These are phyloP conservation scores for Aphelenchoides besseyi DNA, from an alignment of 1,140 invertebrate species.

Conservation along the genomic window DNA sequence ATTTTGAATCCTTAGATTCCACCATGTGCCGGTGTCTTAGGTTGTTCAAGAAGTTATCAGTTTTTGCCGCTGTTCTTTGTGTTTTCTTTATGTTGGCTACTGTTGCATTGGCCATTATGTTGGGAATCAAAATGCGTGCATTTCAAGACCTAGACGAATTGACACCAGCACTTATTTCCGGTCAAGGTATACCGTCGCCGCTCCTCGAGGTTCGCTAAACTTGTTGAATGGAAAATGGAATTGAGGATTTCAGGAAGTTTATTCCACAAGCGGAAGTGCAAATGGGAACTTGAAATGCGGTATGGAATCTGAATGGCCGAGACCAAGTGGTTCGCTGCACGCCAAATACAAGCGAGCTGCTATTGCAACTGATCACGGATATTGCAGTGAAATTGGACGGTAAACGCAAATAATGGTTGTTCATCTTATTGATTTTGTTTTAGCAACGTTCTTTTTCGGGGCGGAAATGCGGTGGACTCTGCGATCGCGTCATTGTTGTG, in stretches of 20 bases:
- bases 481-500: constrained; percentile 79
- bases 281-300: not conserved
- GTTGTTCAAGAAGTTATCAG: constrained; percentile 50
- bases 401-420: too few relatives aligned
- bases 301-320: constrained; percentile 35
- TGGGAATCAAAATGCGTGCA: constrained; percentile 46
- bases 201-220: not conserved
- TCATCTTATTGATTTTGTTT: too few relatives aligned
- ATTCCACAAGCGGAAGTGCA: too few relatives aligned
- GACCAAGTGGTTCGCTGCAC: constrained; percentile 44
- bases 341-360: constrained; percentile 54
- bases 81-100: constrained; percentile 52
- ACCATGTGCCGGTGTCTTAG: constrained; percentile 33
- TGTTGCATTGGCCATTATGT: constrained; percentile 41
- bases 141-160: constrained; percentile 7
- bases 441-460: constrained; percentile 62
- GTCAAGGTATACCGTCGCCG: too few relatives aligned
- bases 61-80: constrained; percentile 47
- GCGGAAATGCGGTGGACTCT: constrained; percentile 84
- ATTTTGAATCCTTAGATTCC: not conserved
- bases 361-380: constrained; percentile 56
- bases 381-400: constrained; percentile 58
- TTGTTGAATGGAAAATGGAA: too few relatives aligned
- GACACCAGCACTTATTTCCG: not conserved
- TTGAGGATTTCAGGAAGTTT: too few relatives aligned